phyloP scores from a whole-genome alignment of 1,140 invertebrate species.

The Charaxes varanes region DNA sequence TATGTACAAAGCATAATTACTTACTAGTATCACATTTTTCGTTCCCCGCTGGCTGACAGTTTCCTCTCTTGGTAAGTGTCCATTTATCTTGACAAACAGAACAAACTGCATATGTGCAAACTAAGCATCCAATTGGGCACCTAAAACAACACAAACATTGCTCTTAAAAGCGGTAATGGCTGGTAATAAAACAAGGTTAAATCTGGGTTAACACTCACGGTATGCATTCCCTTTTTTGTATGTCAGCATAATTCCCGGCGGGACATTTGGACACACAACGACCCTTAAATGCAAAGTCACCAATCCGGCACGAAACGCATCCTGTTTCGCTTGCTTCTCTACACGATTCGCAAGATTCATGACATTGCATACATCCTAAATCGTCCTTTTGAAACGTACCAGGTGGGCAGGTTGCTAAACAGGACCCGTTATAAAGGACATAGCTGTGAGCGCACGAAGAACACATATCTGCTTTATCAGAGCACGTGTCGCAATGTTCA shows the following conservation, averaged over 20 bases:
- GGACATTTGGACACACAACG: slow-evolving; percentile 80
- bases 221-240: slow-evolving; percentile 82
- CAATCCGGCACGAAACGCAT: slow-evolving; percentile 84
- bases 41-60: slow-evolving; percentile 80
- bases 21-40: slow-evolving; percentile 77
- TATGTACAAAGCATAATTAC: no score
- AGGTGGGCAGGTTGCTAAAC: slow-evolving; percentile 85
- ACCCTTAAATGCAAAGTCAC: slow-evolving; percentile 79
- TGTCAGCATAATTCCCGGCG: slow-evolving; percentile 80
- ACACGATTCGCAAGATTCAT: slow-evolving; percentile 87
- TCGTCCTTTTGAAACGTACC: slow-evolving; percentile 88
- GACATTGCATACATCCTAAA: slow-evolving; percentile 82
- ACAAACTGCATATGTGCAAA: slow-evolving; percentile 79
- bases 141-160: slow-evolving; percentile 48
- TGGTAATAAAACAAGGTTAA: slow-evolving; percentile 23
- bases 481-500: slow-evolving; percentile 84
- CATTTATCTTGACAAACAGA: slow-evolving; percentile 81
- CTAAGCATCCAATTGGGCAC: slow-evolving; percentile 83
- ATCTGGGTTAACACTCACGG: slow-evolving; percentile 42
- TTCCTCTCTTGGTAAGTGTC: slow-evolving; percentile 80
- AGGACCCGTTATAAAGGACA: slow-evolving; percentile 85
- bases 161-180: slow-evolving; percentile 16
- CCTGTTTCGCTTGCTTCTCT: slow-evolving; percentile 83
- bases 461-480: slow-evolving; percentile 85
- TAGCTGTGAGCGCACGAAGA: slow-evolving; percentile 87